Conservation (phyloP, 2,113 vertebrate genomes). For the Crotalus horridus region DNA sequence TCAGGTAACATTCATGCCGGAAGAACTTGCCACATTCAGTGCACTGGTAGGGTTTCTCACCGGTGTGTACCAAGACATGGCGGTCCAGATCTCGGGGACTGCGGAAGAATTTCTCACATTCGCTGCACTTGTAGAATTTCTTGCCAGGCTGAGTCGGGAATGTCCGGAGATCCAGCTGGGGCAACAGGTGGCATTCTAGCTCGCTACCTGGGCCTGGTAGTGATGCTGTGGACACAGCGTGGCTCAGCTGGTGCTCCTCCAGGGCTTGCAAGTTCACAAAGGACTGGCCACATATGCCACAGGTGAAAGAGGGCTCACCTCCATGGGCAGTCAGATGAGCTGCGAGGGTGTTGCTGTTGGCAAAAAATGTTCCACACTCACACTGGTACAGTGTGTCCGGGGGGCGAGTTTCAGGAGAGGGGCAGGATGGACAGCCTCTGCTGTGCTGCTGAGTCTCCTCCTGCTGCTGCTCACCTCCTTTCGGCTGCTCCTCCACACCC, state of each 20-base stretch:
- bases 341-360: constrained; percentile 50
- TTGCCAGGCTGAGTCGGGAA: constrained; percentile 26
- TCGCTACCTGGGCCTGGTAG: not conserved
- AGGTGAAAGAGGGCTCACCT: constrained; percentile 65
- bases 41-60: constrained; percentile 67
- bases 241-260: constrained; percentile 65
- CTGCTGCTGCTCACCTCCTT: constrained; percentile 25
- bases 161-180: constrained; percentile 1
- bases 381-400: constrained; percentile 64
- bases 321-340: constrained; percentile 61
- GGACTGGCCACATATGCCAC: constrained; percentile 80
- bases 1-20: constrained; percentile 70
- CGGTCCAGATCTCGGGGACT: constrained; percentile 63
- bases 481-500: not conserved
- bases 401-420: not conserved
- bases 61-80: constrained; percentile 67
- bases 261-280: constrained; percentile 82
- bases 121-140: constrained; percentile 63
- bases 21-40: constrained; percentile 67
- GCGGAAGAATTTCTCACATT: constrained; percentile 67
- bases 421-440: constrained; percentile 28
- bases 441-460: constrained; percentile 17
- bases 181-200: constrained; percentile 11
- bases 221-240: constrained; percentile 11
- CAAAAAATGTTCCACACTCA: constrained; percentile 67